phyloP scores from a whole-genome alignment of 2,888 invertebrate genomes.

The Cataglyphis rosenhaueri region DNA sequence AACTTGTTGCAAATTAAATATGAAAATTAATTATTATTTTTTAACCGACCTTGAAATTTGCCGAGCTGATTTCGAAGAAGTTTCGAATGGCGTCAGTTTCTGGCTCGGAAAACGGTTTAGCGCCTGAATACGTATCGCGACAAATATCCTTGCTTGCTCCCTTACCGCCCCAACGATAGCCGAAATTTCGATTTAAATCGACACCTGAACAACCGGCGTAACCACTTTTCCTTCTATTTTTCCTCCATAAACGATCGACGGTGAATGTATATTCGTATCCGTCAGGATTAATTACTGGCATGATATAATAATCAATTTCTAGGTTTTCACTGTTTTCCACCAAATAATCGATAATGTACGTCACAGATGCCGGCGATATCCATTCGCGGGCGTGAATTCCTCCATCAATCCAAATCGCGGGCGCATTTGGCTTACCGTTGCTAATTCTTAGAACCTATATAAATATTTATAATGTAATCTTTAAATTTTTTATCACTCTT shows the following conservation, averaged over 20 bases:
- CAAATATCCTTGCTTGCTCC: constrained; percentile 95
- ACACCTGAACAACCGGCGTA: constrained; percentile 91
- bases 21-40: neutral
- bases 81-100: constrained; percentile 90
- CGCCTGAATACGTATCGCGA: constrained; percentile 92
- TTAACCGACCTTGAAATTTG: constrained; percentile 81
- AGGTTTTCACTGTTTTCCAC: constrained; percentile 90
- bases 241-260: constrained; percentile 93
- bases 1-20: neutral
- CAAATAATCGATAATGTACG: constrained; percentile 91
- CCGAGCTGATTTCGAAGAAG: constrained; percentile 86
- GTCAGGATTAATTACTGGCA: constrained; percentile 89
- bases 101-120: constrained; percentile 93
- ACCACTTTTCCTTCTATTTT: constrained; percentile 88
- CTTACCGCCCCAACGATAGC: constrained; percentile 94
- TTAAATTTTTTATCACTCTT: neutral
- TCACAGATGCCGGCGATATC: constrained; percentile 93
- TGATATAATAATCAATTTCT: constrained; percentile 90
- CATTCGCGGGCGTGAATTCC: constrained; percentile 96
- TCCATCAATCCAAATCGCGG: constrained; percentile 91
- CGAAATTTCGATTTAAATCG: constrained; percentile 95
- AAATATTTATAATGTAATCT: neutral
- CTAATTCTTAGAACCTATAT: constrained; percentile 87
- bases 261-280: constrained; percentile 94
- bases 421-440: constrained; percentile 88